phyloP scores from a whole-genome alignment of 2,888 invertebrate genomes.

The Agonopterix heracliana region DNA sequence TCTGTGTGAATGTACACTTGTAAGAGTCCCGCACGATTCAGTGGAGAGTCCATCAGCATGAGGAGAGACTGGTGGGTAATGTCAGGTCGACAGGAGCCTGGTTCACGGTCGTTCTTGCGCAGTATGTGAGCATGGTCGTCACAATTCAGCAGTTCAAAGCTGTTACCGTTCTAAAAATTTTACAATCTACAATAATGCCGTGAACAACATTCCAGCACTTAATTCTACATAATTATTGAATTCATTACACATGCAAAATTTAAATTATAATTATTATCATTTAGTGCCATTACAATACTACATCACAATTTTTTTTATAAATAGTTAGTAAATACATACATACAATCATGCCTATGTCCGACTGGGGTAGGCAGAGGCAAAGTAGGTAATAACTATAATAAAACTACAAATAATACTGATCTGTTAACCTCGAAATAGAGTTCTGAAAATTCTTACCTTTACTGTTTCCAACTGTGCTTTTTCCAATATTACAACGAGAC shows the following conservation, averaged over 20 bases:
- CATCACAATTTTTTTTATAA: too few relatives aligned
- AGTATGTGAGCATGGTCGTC: conserved; percentile 93
- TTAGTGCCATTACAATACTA: too few relatives aligned
- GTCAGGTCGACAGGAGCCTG: conserved; percentile 94
- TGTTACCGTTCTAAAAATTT: conserved; percentile 83
- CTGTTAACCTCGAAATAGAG: neutral
- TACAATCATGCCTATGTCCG: too few relatives aligned
- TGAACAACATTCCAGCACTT: neutral
- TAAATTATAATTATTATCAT: too few relatives aligned
- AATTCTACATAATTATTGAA: too few relatives aligned
- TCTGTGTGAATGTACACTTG: conserved; percentile 96
- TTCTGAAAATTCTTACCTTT: conserved; percentile 78
- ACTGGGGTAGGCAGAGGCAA: too few relatives aligned
- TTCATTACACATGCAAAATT: too few relatives aligned
- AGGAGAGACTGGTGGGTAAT: conserved; percentile 98
- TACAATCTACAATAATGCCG: neutral
- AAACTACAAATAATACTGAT: neutral
- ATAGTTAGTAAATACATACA: too few relatives aligned
- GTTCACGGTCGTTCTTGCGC: conserved; percentile 90
- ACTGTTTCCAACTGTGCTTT: conserved; percentile 97
- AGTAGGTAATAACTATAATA: too few relatives aligned
- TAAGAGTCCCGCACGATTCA: conserved; percentile 96
- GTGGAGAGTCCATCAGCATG: conserved; percentile 98
- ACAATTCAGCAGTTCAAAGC: conserved; percentile 94
- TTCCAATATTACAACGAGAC: conserved; percentile 94